Percentiles rank a stretch among this genome's conserved stretches.
phyloP scores from a whole-genome alignment of 2,113 vertebrate species.

The Typhlomys cinereus region DNA sequence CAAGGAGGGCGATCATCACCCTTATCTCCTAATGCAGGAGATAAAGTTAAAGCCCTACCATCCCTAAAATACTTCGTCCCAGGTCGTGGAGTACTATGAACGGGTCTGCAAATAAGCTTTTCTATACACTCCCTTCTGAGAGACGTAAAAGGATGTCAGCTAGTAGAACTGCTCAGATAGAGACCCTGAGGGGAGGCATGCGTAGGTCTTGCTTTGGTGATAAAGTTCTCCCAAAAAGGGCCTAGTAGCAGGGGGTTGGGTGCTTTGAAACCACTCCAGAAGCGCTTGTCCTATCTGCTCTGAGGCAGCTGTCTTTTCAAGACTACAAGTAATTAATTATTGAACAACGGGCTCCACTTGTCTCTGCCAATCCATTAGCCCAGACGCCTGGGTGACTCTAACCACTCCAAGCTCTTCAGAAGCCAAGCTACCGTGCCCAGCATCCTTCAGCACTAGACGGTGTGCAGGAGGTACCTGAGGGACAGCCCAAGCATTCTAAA shows the following conservation, averaged over 20 bases:
- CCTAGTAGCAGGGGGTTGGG: background rate
- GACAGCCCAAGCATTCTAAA: slow-evolving; percentile 1
- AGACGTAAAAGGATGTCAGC: background rate
- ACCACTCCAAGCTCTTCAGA: background rate
- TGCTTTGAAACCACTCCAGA: background rate
- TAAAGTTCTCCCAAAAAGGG: background rate
- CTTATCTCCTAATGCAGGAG: background rate
- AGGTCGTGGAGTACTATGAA: background rate
- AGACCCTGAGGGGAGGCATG: background rate
- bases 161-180: background rate
- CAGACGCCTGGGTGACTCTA: background rate
- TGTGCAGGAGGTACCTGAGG: background rate
- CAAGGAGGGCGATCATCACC: background rate
- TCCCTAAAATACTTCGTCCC: background rate
- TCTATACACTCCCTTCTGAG: background rate
- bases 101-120: background rate
- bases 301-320: background rate
- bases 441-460: background rate
- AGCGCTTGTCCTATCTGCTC: background rate
- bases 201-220: background rate
- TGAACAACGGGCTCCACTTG: slow-evolving; percentile 6
- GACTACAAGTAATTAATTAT: slow-evolving; percentile 63
- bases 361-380: slow-evolving; percentile 43
- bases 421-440: background rate
- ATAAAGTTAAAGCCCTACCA: background rate